These are phyloP conservation scores for Psittacus erithacus DNA, from an alignment of 2,113 vertebrate species.

Conservation along the genomic window DNA sequence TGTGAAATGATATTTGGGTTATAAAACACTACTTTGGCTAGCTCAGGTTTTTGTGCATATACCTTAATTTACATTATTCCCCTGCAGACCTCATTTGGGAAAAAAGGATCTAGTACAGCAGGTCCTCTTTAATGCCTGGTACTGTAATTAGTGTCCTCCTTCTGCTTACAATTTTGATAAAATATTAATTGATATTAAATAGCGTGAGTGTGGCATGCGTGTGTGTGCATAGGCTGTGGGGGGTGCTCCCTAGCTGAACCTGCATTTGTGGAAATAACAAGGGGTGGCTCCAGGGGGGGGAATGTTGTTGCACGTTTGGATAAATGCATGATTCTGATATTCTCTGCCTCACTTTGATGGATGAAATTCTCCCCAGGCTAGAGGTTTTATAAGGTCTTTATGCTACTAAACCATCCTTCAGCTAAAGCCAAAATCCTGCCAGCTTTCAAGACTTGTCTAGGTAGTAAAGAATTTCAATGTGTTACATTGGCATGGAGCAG, in stretches of 20 bases:
- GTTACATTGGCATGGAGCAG: rapidly evolving
- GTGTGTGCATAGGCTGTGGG: background rate
- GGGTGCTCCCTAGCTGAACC: background rate
- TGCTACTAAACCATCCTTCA: background rate
- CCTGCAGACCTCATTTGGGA: constrained; percentile 36
- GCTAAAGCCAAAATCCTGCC: background rate
- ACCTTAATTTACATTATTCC: constrained; percentile 35
- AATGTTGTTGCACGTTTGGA: background rate
- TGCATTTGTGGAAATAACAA: background rate
- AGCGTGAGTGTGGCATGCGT: rapidly evolving
- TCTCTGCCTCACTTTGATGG: background rate
- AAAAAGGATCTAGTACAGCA: background rate
- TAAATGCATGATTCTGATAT: background rate
- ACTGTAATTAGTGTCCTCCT: constrained; percentile 42
- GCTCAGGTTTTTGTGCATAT: constrained; percentile 8
- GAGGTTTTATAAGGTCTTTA: background rate
- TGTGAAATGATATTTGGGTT: constrained; percentile 42
- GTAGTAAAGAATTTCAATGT: background rate
- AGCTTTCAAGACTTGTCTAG: background rate
- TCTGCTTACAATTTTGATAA: background rate
- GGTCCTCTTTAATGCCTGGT: constrained; percentile 20
- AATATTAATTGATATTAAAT: constrained; percentile 5
- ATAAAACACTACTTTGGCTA: constrained; percentile 24
- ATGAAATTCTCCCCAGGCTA: background rate
- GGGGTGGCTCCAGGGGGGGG: background rate